These are phyloP conservation scores for Tetranychus piercei DNA, from an alignment of 2,888 invertebrate species.

Conservation along the genomic window DNA sequence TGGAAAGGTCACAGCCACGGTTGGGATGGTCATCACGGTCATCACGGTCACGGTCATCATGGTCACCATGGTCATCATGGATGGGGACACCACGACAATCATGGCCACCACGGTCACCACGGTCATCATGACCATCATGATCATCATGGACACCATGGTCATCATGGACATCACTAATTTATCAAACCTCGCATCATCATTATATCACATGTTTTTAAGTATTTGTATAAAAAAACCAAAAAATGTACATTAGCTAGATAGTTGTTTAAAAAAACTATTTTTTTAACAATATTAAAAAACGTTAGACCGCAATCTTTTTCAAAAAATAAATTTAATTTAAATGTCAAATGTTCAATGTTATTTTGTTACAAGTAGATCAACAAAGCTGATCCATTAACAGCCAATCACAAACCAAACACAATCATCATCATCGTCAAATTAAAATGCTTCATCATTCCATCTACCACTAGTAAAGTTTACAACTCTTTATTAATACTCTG, in stretches of 20 bases:
- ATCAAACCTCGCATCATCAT: background rate
- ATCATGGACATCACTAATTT: conserved; percentile 4
- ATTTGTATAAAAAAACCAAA: background rate
- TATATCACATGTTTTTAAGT: background rate
- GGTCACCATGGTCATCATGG: background rate
- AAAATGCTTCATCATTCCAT: too few relatives aligned
- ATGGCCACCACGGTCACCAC: background rate
- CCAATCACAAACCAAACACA: too few relatives aligned
- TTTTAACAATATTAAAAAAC: too few relatives aligned
- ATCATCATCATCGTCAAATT: too few relatives aligned
- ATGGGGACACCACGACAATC: background rate
- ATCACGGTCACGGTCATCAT: background rate
- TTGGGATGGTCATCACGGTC: background rate
- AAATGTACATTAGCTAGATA: background rate
- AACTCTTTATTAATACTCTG: too few relatives aligned
- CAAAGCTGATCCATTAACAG: too few relatives aligned
- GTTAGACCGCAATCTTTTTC: too few relatives aligned
- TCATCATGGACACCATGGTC: background rate
- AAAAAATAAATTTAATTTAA: conserved; percentile 3
- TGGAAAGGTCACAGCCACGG: background rate
- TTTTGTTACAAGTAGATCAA: background rate
- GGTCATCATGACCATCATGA: background rate
- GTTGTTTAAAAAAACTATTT: too few relatives aligned
- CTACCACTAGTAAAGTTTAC: too few relatives aligned
- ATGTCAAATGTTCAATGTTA: conserved; percentile 5